Base-by-base conservation (phyloP, 2,888 invertebrate genomes). In the Machimus rusticus region DNA sequence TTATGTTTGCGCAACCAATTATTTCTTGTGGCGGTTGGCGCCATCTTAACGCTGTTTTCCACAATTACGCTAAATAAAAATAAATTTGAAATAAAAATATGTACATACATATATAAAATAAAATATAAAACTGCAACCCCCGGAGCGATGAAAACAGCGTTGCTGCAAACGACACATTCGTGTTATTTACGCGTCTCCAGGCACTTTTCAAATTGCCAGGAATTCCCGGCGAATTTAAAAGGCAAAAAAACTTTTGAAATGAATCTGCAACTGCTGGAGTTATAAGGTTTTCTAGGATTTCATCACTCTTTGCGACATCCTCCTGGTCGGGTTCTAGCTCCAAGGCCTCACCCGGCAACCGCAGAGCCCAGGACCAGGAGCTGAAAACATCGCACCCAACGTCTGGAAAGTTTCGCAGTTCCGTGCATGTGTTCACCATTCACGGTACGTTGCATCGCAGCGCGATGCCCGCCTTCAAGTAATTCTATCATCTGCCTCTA, bases 371-470 rank as follows among this genome's bases (percentile, higher is more conserved):
- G 43, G 43, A 19, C 55, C 19, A n/a, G 1, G 19, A 55, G 55
- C 39, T 34, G 37, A 78, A 78, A 23, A 78, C 78, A 78, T 78
- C 39, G n/a, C n/a, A 23, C 19, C n/a, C 39, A 78, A 12, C 43
- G 78, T 78, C 78, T 78, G 78, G 78, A 78, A 78, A 78, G 39
- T 78, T 78, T 78, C 43, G 78, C 37, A 78, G 78, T 78, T 78
- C 19, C 6, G 23, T 43, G 37, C 78, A 78, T 78, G 78, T 78
- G 78, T 23, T 78, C 76, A 34, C 5, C 78, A 78, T 43, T 78
- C 16, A 78, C 19, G 23, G 78, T 14, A 23, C 23, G 23, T 39
- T 78, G 23, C 43, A 39, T 23, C 16, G 14, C 43, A 43, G 16
- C 43, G 6, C n/a, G 23, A 23, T 57, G 12, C 8, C 19, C 78